These are phyloP conservation scores for Mormyrus iriodes DNA, from an alignment of 2,113 vertebrate genomes.

Conservation along the genomic window DNA sequence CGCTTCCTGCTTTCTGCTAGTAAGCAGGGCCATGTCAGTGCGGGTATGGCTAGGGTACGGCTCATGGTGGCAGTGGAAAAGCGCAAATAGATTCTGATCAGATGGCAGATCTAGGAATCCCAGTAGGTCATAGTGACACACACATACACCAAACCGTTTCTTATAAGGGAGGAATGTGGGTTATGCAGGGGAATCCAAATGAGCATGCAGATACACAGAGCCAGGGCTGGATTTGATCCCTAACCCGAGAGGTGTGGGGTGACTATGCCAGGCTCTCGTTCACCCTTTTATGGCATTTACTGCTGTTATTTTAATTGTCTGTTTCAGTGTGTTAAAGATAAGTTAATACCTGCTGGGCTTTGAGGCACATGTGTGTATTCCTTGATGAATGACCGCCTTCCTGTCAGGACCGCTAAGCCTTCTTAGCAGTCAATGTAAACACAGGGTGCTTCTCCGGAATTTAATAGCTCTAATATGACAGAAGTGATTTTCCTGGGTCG, in stretches of 20 bases:
- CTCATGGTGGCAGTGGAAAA: not conserved
- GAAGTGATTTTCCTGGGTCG: not conserved
- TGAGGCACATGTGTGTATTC: not conserved
- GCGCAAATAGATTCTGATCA: not conserved
- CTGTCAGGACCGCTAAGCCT: not conserved
- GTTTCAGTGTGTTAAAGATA: not conserved
- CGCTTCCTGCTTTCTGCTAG: too few species aligned
- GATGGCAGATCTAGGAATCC: not conserved
- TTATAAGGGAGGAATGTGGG: not conserved
- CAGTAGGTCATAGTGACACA: not conserved
- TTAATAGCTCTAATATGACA: not conserved
- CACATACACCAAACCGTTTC: not conserved
- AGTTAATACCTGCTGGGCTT: not conserved
- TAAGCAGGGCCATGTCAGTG: not conserved
- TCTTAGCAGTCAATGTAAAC: not conserved
- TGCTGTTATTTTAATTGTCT: not conserved
- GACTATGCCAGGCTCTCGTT: not conserved
- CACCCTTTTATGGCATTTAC: not conserved
- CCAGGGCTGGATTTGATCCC: not conserved
- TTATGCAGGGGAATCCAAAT: not conserved
- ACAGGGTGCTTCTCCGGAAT: not conserved
- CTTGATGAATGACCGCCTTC: not conserved
- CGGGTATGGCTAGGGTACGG: not conserved
- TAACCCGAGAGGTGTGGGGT: not conserved
- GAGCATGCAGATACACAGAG: not conserved